A percentile compares a stretch with the other conserved stretches of the same genome.
These are phyloP conservation scores for Acyrthosiphon pisum DNA, from an alignment of 1,140 invertebrate genomes.

Conservation along the genomic window DNA sequence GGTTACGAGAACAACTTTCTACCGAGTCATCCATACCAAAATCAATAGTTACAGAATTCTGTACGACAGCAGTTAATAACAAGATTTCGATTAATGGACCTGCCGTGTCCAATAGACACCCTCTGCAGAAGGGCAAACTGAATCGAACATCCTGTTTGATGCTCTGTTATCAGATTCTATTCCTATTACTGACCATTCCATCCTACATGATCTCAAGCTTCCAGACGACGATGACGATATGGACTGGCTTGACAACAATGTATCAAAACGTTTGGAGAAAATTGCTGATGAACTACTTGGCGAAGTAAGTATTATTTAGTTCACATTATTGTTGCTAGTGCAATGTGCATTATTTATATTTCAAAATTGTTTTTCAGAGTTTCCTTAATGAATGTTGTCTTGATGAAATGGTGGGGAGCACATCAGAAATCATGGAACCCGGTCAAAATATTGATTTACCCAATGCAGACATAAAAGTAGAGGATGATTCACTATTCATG, in stretches of 20 bases:
- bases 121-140: slow-evolving; percentile 55
- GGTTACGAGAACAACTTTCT: slow-evolving; percentile 45
- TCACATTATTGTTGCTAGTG: neutral
- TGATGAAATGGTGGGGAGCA: slow-evolving; percentile 55
- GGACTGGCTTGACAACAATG: slow-evolving; percentile 54
- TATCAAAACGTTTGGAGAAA: slow-evolving; percentile 50
- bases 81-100: slow-evolving; percentile 54
- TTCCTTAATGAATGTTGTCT: slow-evolving; percentile 52
- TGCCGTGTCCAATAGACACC: slow-evolving; percentile 54
- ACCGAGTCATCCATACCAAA: slow-evolving; percentile 19
- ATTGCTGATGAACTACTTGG: slow-evolving; percentile 51
- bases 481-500: neutral
- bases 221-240: slow-evolving; percentile 38
- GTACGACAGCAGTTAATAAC: slow-evolving; percentile 24
- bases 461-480: neutral
- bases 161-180: slow-evolving; percentile 54
- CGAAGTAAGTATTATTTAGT: slow-evolving; percentile 42
- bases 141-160: slow-evolving; percentile 51
- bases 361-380: slow-evolving; percentile 28
- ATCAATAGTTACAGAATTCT: neutral
- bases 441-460: slow-evolving; percentile 41
- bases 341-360: neutral
- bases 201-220: slow-evolving; percentile 33
- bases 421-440: slow-evolving; percentile 54
- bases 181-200: slow-evolving; percentile 47